phyloP scores from a whole-genome alignment of 2,797 vertebrate species.

The Sorex maritimensis region DNA sequence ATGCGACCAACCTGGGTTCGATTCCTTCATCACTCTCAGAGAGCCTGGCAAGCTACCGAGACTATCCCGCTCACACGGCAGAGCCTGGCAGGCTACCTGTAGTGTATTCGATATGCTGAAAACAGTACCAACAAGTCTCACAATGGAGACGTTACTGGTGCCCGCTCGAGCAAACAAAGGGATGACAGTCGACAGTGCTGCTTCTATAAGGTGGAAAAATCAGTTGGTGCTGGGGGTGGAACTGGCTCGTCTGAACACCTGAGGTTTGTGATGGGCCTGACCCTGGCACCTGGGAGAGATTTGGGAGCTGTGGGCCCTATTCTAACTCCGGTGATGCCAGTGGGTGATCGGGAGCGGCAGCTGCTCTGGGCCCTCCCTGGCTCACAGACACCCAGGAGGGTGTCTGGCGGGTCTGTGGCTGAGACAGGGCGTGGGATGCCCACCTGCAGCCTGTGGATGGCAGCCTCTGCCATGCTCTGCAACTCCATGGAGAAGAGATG shows the following conservation, averaged over 20 bases:
- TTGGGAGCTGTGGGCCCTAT: background rate
- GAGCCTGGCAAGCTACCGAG: too few relatives aligned
- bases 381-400: background rate
- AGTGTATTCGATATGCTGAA: too few relatives aligned
- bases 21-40: too few relatives aligned
- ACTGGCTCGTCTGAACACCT: background rate
- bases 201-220: background rate
- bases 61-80: too few relatives aligned
- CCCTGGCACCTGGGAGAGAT: background rate
- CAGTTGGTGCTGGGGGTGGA: background rate
- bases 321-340: background rate
- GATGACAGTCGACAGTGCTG: too few relatives aligned
- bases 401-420: background rate
- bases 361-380: background rate
- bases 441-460: background rate
- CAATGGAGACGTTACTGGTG: too few relatives aligned
- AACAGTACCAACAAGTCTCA: too few relatives aligned
- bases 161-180: too few relatives aligned
- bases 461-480: background rate
- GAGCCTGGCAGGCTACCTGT: too few relatives aligned
- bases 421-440: background rate
- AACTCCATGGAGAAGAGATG: background rate
- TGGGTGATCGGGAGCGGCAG: fast-evolving
- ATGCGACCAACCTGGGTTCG: too few relatives aligned
- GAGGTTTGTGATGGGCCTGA: background rate